Evolutionary conservation across 2,888 invertebrate species (phyloP), one percentile per base, ranked within the genome.

Genomic region (Teleiodes luculella): DNA sequence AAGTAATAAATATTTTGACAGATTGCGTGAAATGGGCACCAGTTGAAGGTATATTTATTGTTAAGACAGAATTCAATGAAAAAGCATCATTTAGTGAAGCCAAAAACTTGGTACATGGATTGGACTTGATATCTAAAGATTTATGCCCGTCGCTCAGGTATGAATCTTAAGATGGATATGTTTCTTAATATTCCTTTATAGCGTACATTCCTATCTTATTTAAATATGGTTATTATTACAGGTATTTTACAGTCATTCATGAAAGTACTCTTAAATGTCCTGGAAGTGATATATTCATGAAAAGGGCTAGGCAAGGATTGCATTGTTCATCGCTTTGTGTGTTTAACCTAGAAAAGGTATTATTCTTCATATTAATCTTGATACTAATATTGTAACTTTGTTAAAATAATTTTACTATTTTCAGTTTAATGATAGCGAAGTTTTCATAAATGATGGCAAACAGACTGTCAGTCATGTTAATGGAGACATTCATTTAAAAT

Each of bases 121-220:
- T 50, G 30, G 37, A 50, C 28, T 10, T 13, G 6, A 28, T 13
- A 24, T 31, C 50, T 2, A 36, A 37, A 16, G 13, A 50, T 14
- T 30, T 50, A 10, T 50, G 50, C 28, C 37, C 50, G 14, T 36
- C 35, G 7, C 36, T 48, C n/a, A 18, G 48, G 48, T 48, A 36
- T 16, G 1, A 18, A 20, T 16, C 10, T 6, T 11, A 7, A 18
- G 20, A 18, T 4, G 7, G 11, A 18, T 20, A 3, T 7, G 16
- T 39, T 16, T 3, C 1, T 14, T 13, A 18, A 18, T 18, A 18
- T 8, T n/a, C n/a, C n/a, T n/a, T n/a, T n/a, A n/a, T n/a, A n/a
- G n/a, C n/a, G n/a, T n/a, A 39, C 7, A 1, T 10, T 18, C 10
- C 11, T 3, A 7, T 6, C 8, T 8, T 3, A 2, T 39, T 41